Evolutionary conservation across 2,797 vertebrate genomes (phyloP), one percentile per base, ranked within the genome.

Genomic region (Setipinna tenuifilis): DNA sequence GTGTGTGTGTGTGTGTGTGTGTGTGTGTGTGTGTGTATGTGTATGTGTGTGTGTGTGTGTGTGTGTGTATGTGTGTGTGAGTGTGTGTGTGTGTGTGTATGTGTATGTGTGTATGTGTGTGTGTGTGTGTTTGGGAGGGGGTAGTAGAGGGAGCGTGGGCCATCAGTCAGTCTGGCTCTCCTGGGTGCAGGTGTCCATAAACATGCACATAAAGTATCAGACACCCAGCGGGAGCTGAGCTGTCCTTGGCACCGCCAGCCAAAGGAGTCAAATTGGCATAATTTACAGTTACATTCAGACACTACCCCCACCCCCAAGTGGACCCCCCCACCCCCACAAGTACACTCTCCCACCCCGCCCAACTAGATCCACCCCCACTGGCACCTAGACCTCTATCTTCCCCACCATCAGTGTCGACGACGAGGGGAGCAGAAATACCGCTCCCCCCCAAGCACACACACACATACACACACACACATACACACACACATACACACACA

Each of bases 151-250:
- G 28, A 1, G 65, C 25, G 4, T 5, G 65, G 16, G 65, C 65
- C 28, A 71, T 71, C 65, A 71, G 12, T 71, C 65, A 71, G 28
- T 25, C 25, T 17, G 65, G 12, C 25, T 71, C 65, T 71, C 65
- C 25, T 31, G 65, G 65, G 65, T 12, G 25, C 65, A 31, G 65
- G 65, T 71, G 65, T 35, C 65, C 65, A 71, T 71, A 71, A 71
- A 71, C 65, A 71, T 71, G 65, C 65, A 71, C 65, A 71, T 71
- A 71, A 71, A 71, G 31, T 41, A 71, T 71, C 65, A 71, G 25
- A 16, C 0, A 25, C 65, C 12, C 65, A 71, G 65, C 65, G 31
- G 65, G 65, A 71, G 25, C 28, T 0, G 11, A 5, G 3, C 25
- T 71, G 65, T 71, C 65, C 65, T 71, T 71, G 65, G 65, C 25